A percentile compares a stretch with the other conserved stretches of the same genome.
Conservation (phyloP, 2,797 vertebrate species). For the Anguilla megastoma region DNA sequence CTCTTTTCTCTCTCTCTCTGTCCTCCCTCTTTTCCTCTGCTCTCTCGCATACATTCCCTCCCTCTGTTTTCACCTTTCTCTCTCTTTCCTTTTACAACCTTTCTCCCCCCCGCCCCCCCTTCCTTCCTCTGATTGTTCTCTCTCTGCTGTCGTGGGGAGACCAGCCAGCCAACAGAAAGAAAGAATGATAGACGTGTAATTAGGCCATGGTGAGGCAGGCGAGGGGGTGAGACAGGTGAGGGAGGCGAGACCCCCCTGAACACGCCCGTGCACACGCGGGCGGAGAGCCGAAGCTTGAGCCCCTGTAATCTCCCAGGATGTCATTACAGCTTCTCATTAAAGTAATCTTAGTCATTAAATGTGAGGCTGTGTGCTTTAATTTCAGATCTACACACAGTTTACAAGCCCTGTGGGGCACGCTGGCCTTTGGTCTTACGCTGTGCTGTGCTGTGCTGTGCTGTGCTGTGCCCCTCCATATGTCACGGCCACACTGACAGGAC, state of each 20-base stretch:
- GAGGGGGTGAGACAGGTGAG: conserved; percentile 8
- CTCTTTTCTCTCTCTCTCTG: not conserved
- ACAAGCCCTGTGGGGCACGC: not conserved
- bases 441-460: not conserved
- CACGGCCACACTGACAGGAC: not conserved
- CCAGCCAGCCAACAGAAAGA: not conserved
- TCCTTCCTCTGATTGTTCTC: conserved; percentile 7
- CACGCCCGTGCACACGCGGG: not conserved
- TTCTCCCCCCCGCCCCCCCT: not conserved
- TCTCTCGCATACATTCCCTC: not conserved
- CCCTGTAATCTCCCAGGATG: conserved; percentile 9
- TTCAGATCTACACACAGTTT: conserved; percentile 4
- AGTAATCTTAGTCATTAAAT: conserved; percentile 59
- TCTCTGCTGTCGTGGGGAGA: not conserved
- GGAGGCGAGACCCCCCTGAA: conserved; percentile 32
- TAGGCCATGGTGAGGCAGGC: not conserved
- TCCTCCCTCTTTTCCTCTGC: not conserved
- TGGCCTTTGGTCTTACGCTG: not conserved
- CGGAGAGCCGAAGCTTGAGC: not conserved
- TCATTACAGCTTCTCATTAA: conserved; percentile 63
- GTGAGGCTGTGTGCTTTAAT: not conserved
- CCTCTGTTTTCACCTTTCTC: not conserved
- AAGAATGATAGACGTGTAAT: not conserved
- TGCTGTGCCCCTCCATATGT: not conserved
- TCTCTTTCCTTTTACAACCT: not conserved